Conservation (phyloP, 2,113 vertebrate species). For the Atherinomorus stipes region DNA sequence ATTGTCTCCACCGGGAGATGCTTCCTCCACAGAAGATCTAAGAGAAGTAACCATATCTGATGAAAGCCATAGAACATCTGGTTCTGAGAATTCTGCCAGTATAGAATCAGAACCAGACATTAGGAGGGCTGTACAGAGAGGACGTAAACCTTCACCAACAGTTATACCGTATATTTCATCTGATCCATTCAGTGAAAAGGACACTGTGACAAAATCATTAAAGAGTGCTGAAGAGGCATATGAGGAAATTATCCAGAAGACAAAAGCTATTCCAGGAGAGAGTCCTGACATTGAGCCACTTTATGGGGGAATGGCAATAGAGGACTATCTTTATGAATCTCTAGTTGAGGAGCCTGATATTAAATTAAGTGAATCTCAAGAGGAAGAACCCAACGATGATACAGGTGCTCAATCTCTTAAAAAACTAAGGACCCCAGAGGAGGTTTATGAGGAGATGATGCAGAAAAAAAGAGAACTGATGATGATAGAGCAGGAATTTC, state of each 20-base stretch:
- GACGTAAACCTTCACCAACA: conserved; percentile 84
- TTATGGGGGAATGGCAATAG: conserved; percentile 96
- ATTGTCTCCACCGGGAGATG: conserved; percentile 87
- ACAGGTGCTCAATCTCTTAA: conserved; percentile 80
- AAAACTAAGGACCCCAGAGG: conserved; percentile 86
- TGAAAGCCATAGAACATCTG: conserved; percentile 88
- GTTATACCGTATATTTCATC: conserved; percentile 85
- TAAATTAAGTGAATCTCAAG: conserved; percentile 72
- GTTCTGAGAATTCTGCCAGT: conserved; percentile 92
- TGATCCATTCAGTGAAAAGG: conserved; percentile 83
- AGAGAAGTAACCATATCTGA: conserved; percentile 87
- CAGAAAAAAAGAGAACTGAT: conserved; percentile 85
- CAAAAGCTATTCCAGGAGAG: conserved; percentile 86
- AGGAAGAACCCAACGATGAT: conserved; percentile 79
- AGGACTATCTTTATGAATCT: conserved; percentile 98
- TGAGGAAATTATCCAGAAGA: conserved; percentile 93
- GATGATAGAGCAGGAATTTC: conserved; percentile 87
- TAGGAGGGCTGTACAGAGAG: conserved; percentile 72
- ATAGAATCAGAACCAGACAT: conserved; percentile 89
- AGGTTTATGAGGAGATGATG: conserved; percentile 90
- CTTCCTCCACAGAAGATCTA: conserved; percentile 89
- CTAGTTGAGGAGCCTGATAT: conserved; percentile 89
- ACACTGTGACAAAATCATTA: conserved; percentile 76
- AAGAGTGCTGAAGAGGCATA: conserved; percentile 95
- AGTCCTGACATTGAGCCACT: conserved; percentile 95